Base-by-base conservation (phyloP, 2,888 invertebrate species). In the Sialis fuliginosa region DNA sequence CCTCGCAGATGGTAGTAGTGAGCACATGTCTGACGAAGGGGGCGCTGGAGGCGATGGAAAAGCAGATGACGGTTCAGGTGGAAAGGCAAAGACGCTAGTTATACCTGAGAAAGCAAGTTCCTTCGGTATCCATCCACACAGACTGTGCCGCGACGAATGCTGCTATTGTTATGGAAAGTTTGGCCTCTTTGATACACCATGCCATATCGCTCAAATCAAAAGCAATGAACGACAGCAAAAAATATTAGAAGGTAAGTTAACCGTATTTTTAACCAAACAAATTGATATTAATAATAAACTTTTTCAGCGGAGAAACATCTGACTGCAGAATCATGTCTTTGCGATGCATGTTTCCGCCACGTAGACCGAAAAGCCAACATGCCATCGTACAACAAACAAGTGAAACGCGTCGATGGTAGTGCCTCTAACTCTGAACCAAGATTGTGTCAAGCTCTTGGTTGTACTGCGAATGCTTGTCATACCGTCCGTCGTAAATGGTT, bases 51-150 rank as follows among this genome's bases (percentile, higher is more conserved):
- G 66, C 6, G 61, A 63, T 0, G 50, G 52, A 1, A 65, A 65
- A 48, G 45, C 61, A 37, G 63, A 63, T 39, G 60, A 61, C 48
- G 44, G 43, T 32, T 67, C 68, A 37, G 66, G 67, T 0, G 69
- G 75, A 55, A 61, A 63, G 49, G 72, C 72, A 3, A 69, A 76
- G 47, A 74, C 74, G 54, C 73, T 88, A 56, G 82, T 88, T 48
- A 87, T 89, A 54, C 88, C 88, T 1, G 87, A 89, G 65, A 88
- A 88, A 64, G 86, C 86, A 1, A 85, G 86, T 6, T 87, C 87
- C 0, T 88, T 88, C 63, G 84, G 84, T 57, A 85, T 88, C 56
- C 88, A 88, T 65, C 87, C 87, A 0, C 86, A 79, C 0, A 66
- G 87, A 7, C 64, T 86, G 45, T 89, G 88, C 60, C 79, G 80